These are phyloP conservation scores for Paelopatides confundens DNA, from an alignment of 53 echinoderm and acorn worm genomes.

Conservation along the genomic window DNA sequence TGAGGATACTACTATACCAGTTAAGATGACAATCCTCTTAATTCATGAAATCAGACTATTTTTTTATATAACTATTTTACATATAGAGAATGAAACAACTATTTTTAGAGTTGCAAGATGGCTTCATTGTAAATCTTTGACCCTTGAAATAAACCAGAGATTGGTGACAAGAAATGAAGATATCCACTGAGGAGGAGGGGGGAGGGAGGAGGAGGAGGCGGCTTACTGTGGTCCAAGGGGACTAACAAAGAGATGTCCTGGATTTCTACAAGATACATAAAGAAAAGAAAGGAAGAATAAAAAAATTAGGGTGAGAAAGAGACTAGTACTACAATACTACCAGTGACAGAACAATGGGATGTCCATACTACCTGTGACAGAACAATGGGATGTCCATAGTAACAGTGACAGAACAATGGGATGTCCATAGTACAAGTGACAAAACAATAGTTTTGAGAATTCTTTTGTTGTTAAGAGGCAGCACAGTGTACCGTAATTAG, in stretches of 20 bases:
- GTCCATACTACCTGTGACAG: not conserved
- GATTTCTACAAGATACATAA: constrained; percentile 48
- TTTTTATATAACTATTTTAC: no score
- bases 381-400: no score
- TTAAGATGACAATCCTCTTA: no score
- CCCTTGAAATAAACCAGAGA: constrained; percentile 9
- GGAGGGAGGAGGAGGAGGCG: not conserved
- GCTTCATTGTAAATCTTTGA: not conserved
- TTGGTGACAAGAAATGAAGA: not conserved
- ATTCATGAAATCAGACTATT: no score
- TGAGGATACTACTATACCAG: no score
- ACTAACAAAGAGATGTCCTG: constrained; percentile 48
- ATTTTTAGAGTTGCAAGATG: constrained; percentile 1
- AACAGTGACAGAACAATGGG: no score
- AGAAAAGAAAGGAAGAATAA: not conserved
- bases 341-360: not conserved
- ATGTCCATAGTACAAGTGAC: no score
- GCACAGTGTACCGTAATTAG: no score
- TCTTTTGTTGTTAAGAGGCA: no score
- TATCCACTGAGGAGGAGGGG: not conserved
- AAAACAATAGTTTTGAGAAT: no score
- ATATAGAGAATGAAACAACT: no score
- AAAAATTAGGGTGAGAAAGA: constrained; percentile 27
- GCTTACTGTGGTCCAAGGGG: constrained; percentile 53
- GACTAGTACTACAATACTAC: not conserved